These are phyloP conservation scores for Drosophila tanythrix DNA, from an alignment of 2,888 invertebrate species.

Conservation along the genomic window DNA sequence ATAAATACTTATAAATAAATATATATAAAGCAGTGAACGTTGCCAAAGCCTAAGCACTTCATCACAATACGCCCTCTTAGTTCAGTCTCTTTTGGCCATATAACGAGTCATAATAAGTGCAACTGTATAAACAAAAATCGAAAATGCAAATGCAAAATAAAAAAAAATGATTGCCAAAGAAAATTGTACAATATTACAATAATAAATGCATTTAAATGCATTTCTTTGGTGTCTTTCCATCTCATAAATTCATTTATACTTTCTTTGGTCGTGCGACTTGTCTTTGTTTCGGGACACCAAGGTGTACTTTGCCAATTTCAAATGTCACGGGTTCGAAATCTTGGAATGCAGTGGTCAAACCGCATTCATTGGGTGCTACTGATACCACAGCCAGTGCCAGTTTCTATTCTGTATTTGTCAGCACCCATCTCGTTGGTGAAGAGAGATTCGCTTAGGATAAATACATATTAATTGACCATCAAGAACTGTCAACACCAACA, in stretches of 20 bases:
- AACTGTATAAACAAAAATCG: conserved; percentile 55
- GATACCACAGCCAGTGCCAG: conserved; percentile 40
- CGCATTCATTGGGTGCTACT: conserved; percentile 16
- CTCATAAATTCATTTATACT: conserved; percentile 6
- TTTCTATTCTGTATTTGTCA: conserved; percentile 26
- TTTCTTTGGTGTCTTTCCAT: conserved; percentile 20
- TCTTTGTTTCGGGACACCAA: conserved; percentile 20
- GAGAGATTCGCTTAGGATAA: conserved; percentile 47
- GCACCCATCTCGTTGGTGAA: conserved; percentile 22
- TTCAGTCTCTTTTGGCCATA: conserved; percentile 19
- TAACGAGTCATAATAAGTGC: conserved; percentile 60
- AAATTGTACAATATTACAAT: conserved; percentile 7
- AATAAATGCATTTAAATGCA: conserved; percentile 22
- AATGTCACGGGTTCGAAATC: conserved; percentile 29
- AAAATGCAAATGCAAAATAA: background rate
- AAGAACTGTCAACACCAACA: conserved; percentile 61
- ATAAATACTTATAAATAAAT: conserved; percentile 65
- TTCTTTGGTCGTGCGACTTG: conserved; percentile 49
- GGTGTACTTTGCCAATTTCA: background rate
- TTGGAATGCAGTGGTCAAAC: conserved; percentile 25
- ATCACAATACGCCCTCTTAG: background rate
- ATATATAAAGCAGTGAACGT: conserved; percentile 47
- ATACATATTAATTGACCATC: conserved; percentile 69
- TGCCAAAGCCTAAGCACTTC: conserved; percentile 37
- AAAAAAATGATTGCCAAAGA: background rate